Conservation (phyloP, 2,113 vertebrate species). For the Greenwoodochromis staneri region DNA sequence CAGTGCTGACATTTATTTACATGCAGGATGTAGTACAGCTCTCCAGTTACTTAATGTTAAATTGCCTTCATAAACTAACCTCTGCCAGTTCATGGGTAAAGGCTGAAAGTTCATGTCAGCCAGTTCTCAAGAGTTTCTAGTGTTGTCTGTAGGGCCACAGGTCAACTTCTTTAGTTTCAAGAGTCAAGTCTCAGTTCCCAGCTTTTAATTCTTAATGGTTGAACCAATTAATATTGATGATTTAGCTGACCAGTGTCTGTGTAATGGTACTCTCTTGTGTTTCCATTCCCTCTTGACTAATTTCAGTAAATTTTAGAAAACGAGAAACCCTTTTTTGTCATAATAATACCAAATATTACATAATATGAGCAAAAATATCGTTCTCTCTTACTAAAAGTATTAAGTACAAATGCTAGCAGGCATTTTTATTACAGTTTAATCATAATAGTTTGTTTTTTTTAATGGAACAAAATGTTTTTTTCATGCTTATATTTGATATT, state of each 20-base stretch:
- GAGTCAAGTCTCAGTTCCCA: constrained; percentile 53
- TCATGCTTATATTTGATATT: background rate
- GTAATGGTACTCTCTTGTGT: constrained; percentile 26
- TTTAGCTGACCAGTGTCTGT: constrained; percentile 20
- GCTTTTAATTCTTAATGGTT: constrained; percentile 58
- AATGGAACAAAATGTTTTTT: background rate
- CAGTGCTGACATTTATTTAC: background rate
- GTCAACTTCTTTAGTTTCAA: constrained; percentile 58
- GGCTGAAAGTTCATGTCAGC: background rate
- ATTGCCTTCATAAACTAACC: background rate
- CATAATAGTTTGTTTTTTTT: background rate
- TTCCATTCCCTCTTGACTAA: constrained; percentile 12
- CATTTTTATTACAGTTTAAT: background rate
- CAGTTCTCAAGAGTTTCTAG: constrained; percentile 3
- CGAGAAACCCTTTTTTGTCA: background rate
- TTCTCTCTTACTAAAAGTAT: background rate
- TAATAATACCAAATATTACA: background rate
- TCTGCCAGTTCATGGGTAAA: background rate
- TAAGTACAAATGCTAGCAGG: background rate
- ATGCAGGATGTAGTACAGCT: background rate
- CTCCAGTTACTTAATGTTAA: background rate
- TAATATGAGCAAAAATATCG: background rate
- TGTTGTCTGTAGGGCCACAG: background rate
- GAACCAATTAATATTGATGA: constrained; percentile 50
- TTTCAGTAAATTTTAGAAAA: constrained; percentile 7